phyloP scores from a whole-genome alignment of 2,797 vertebrate genomes.

The Thamnophis elegans region DNA sequence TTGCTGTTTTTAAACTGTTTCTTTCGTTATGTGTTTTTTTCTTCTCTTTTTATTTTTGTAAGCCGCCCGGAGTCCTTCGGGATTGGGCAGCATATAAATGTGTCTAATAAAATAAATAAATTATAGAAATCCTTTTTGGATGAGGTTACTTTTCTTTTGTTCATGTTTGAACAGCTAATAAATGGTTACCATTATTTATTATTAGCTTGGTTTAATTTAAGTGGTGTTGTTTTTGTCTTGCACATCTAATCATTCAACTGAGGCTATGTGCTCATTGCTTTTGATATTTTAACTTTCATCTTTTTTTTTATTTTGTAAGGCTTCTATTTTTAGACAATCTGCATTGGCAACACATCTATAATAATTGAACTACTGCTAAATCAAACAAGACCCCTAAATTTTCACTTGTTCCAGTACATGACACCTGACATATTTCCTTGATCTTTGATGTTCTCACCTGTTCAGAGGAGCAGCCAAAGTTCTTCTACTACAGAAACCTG shows the following conservation, averaged over 20 bases:
- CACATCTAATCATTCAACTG: background rate
- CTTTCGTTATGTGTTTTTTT: no score
- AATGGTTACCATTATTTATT: background rate
- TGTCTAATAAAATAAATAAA: no score
- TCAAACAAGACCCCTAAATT: background rate
- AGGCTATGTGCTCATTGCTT: background rate
- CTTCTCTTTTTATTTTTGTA: no score
- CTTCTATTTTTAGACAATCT: background rate
- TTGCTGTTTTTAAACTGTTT: no score
- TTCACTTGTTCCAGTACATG: background rate
- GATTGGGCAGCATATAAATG: no score
- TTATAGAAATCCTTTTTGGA: background rate
- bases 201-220: background rate
- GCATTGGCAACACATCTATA: background rate
- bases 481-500: conserved; percentile 24
- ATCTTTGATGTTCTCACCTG: conserved; percentile 22
- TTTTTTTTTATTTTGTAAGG: background rate
- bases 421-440: background rate
- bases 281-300: background rate
- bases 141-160: background rate
- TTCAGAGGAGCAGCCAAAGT: conserved; percentile 16
- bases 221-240: background rate
- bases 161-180: background rate
- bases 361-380: background rate
- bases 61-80: no score